Evolutionary conservation across 2,113 vertebrate genomes (phyloP), one percentile per base, ranked within the genome.

Genomic region (Australoheros scitulus): DNA sequence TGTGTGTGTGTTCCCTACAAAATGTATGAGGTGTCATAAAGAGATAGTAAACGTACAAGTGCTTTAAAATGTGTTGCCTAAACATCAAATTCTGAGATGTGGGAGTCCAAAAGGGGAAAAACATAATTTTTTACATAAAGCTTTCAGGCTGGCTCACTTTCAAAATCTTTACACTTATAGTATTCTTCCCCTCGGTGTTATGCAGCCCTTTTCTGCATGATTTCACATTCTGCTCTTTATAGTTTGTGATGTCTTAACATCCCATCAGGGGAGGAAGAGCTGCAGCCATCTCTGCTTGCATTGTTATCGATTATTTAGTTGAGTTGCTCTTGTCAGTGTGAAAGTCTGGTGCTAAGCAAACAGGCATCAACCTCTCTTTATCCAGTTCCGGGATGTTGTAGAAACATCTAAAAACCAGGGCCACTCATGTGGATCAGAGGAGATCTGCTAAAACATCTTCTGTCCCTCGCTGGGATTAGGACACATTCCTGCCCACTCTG

Each of bases 371-470:
- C 64, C 47, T 57, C 83, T 86, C 91, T 94, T 94, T 91, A 93
- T 95, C 90, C 89, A 81, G 92, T 94, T 92, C 93, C 92, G 92
- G 92, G 76, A 88, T 80, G 91, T 90, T 89, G 82, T 91, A 81
- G 83, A 86, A 82, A 86, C 90, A 88, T 89, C 89, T 72, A 82
- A 87, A 90, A 77, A 29, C 50, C 68, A 58, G 83, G 74, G 34
- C 77, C 85, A 38, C 85, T 94, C 91, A 92, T 95, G 94, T 89
- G 92, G 85, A 93, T 87, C 92, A 93, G 83, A 83, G 90, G 94
- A 95, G 94, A 93, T 95, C 89, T 83, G 89, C 89, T 95, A 95
- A 95, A 95, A 95, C 88, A 95, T 93, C 94, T 94, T 90, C 89
- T 92, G 91, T 91, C 88, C 80, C 90, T 90, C 83, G 74, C 41